Conservation (phyloP, 2,797 vertebrate genomes). For the Denticeps clupeoides region DNA sequence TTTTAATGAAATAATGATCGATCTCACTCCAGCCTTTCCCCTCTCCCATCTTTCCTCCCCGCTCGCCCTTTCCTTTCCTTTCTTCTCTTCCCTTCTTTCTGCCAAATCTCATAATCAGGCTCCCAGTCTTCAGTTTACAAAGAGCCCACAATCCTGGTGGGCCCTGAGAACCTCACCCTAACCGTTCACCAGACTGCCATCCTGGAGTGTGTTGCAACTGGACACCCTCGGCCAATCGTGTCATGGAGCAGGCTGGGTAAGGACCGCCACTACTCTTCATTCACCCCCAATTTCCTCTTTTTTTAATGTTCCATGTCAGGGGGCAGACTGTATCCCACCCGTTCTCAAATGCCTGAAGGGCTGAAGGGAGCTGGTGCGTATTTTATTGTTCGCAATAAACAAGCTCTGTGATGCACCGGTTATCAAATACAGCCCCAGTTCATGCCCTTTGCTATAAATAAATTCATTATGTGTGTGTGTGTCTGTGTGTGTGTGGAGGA, state of each 20-base stretch:
- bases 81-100: constrained; percentile 8
- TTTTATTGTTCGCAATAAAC: no score
- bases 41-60: neutral
- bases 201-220: constrained; percentile 92
- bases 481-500: no score
- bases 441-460: no score
- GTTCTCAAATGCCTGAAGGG: no score
- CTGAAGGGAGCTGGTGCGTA: no score
- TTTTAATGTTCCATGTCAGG: no score
- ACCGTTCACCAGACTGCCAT: constrained; percentile 96
- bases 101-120: no score
- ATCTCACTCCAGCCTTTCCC: neutral
- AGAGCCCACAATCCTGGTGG: constrained; percentile 90
- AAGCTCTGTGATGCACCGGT: no score
- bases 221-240: constrained; percentile 92
- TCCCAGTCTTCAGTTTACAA: constrained; percentile 85
- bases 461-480: no score
- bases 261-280: constrained; percentile 23
- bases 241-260: constrained; percentile 98
- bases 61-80: constrained; percentile 2
- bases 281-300: no score
- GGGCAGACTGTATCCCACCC: no score
- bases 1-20: neutral
- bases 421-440: no score
- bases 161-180: constrained; percentile 95